phyloP scores from a whole-genome alignment of 92 coral and sea anemone species.

The Siderastrea siderea region DNA sequence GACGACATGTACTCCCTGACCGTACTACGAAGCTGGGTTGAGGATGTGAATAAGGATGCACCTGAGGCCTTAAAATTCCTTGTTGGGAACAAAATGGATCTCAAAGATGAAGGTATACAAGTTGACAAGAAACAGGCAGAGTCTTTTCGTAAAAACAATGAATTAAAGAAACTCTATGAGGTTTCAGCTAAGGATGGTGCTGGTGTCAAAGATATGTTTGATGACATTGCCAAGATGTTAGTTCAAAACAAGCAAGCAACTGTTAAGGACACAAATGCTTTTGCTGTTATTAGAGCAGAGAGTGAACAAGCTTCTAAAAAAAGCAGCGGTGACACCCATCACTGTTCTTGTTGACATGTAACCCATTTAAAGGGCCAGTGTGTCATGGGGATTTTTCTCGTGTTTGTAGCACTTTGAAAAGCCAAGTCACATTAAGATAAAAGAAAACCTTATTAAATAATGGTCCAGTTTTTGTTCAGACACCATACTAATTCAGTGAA shows the following conservation, averaged over 20 bases:
- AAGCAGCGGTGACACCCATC: not conserved
- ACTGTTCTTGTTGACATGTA: constrained; percentile 16
- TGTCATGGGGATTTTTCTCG: no score
- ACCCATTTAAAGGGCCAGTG: no score
- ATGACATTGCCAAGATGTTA: constrained; percentile 37
- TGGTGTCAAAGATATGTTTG: constrained; percentile 91
- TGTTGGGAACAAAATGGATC: constrained; percentile 90
- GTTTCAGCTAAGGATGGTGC: constrained; percentile 95
- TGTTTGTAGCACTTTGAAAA: no score
- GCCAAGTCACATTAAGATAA: no score
- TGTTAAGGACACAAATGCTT: not conserved
- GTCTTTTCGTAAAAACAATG: constrained; percentile 69
- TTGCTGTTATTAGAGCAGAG: not conserved
- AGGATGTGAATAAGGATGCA: constrained; percentile 83
- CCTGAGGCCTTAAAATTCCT: constrained; percentile 81
- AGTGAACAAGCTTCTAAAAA: not conserved
- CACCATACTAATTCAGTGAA: no score
- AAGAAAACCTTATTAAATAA: no score
- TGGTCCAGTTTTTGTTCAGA: no score
- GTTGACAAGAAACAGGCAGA: constrained; percentile 67
- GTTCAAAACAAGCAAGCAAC: constrained; percentile 15
- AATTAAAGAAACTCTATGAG: constrained; percentile 49
- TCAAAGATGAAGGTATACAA: constrained; percentile 79
- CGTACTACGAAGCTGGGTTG: constrained; percentile 77
- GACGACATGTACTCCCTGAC: constrained; percentile 85